A percentile compares a stretch with the other conserved stretches of the same genome.
Conservation (phyloP, 2,888 invertebrate species). For the Calameuta filiformis region DNA sequence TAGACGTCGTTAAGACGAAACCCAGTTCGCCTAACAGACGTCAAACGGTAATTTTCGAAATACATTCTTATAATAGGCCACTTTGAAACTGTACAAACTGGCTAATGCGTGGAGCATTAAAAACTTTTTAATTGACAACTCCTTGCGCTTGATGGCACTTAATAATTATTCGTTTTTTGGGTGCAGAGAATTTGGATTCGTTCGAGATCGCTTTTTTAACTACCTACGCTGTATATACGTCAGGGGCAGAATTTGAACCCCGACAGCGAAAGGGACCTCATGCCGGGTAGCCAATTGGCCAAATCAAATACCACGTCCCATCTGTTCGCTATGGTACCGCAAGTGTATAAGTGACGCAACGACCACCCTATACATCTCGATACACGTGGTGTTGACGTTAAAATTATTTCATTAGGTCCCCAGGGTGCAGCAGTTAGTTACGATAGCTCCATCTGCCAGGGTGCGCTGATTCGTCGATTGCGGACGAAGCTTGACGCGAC, state of each 20-base stretch:
- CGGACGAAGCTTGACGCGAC: neutral
- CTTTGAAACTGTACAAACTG: neutral
- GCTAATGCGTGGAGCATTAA: neutral
- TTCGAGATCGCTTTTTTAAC: neutral
- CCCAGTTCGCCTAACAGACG: neutral
- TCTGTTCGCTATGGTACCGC: slow-evolving; percentile 35
- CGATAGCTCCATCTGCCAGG: slow-evolving; percentile 22
- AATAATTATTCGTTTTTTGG: neutral
- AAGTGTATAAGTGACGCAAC: slow-evolving; percentile 27
- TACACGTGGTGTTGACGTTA: slow-evolving; percentile 35
- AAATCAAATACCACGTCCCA: slow-evolving; percentile 43
- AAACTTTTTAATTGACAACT: neutral
- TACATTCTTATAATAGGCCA: neutral
- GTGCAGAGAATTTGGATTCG: neutral
- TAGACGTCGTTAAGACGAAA: neutral
- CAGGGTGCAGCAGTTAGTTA: slow-evolving; percentile 18
- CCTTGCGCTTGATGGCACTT: too few relatives aligned
- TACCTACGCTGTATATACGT: neutral
- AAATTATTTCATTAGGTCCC: slow-evolving; percentile 40
- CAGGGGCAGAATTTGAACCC: slow-evolving; percentile 19
- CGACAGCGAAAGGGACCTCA: slow-evolving; percentile 30
- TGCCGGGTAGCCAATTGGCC: slow-evolving; percentile 44
- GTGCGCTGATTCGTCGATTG: neutral
- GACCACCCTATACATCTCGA: slow-evolving; percentile 15
- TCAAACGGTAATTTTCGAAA: neutral